phyloP scores from a whole-genome alignment of 2,888 invertebrate species.

The Athripsodes cinereus region DNA sequence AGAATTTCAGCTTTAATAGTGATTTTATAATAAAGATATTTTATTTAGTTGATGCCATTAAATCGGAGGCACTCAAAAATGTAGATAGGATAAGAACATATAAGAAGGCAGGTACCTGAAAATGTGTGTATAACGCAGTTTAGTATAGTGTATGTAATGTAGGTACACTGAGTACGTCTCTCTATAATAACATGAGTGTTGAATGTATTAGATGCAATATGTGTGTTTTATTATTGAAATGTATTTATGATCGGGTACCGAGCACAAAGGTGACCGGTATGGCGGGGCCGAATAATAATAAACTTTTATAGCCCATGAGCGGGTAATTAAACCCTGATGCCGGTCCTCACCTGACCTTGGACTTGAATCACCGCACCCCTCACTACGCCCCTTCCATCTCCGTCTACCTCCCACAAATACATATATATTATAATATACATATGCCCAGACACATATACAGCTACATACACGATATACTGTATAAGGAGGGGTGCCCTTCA shows the following conservation, averaged over 20 bases:
- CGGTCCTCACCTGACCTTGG: conserved; percentile 21
- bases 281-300: conserved; percentile 17
- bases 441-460: neutral
- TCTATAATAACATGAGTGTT: no score
- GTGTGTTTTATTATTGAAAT: conserved; percentile 8
- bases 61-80: no score
- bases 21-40: no score
- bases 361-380: conserved; percentile 16
- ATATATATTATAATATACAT: neutral
- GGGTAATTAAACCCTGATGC: conserved; percentile 16
- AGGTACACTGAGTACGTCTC: no score
- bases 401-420: neutral
- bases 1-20: no score
- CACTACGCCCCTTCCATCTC: neutral
- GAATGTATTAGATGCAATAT: neutral
- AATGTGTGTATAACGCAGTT: no score
- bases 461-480: neutral
- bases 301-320: conserved; percentile 19
- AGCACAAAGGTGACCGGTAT: conserved; percentile 14
- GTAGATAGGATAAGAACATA: no score
- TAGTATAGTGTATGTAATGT: no score
- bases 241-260: conserved; percentile 7
- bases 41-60: no score
- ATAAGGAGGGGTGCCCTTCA: conserved; percentile 19
- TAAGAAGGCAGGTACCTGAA: no score